Evolutionary conservation across 2,113 vertebrate genomes (phyloP).

Genomic region (Casuarius casuarius): DNA sequence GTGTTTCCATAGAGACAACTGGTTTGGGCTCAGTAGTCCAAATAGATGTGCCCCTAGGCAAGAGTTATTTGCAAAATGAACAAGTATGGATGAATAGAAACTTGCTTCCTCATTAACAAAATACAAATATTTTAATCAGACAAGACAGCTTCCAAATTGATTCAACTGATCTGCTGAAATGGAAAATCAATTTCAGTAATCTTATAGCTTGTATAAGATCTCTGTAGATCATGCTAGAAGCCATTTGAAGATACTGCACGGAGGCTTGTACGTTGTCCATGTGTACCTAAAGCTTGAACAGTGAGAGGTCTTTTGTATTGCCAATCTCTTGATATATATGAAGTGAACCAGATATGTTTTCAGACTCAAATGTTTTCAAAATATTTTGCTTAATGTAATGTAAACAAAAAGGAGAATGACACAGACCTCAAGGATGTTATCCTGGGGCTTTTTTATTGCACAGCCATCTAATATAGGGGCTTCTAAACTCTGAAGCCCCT

Average conservation of each 20-base stretch:
- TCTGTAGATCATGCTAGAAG: not conserved
- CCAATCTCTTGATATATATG: not conserved
- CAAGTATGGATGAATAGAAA: not conserved
- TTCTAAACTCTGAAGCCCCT: slow-evolving; percentile 41
- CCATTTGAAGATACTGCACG: not conserved
- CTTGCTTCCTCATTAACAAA: not conserved
- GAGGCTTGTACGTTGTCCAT: not conserved
- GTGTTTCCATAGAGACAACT: not conserved
- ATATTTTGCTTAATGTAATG: slow-evolving; percentile 53
- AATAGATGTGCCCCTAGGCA: not conserved
- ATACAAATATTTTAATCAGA: not conserved
- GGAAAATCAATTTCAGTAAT: not conserved
- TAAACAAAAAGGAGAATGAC: slow-evolving; percentile 29
- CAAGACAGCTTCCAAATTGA: not conserved
- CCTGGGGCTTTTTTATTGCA: slow-evolving; percentile 44
- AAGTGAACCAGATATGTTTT: slow-evolving; percentile 32
- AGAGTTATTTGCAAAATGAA: not conserved
- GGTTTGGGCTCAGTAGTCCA: not conserved
- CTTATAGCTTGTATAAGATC: not conserved
- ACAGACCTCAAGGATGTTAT: slow-evolving; percentile 8
- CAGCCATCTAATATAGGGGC: not conserved
- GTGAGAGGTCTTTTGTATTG: not conserved
- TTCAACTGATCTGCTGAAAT: not conserved
- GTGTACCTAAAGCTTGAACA: not conserved
- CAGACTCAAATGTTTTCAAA: slow-evolving; percentile 25